phyloP scores from a whole-genome alignment of 2,113 vertebrate genomes.

The Charina bottae region DNA sequence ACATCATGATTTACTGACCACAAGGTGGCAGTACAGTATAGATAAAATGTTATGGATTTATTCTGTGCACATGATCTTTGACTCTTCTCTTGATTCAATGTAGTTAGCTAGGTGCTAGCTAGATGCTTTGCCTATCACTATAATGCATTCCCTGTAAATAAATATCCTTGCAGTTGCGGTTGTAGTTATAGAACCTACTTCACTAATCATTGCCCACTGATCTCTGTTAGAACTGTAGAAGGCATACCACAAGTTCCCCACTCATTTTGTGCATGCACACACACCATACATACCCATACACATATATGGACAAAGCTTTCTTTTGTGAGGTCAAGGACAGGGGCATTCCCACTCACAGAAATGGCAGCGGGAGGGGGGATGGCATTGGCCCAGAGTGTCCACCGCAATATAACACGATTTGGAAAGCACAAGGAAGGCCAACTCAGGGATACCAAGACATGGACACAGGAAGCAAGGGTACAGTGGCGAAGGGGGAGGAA shows the following conservation, averaged over 20 bases:
- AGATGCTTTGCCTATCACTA: background rate
- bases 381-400: no score
- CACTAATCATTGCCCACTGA: slow-evolving; percentile 16
- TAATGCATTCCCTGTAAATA: background rate
- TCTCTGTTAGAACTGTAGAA: slow-evolving; percentile 16
- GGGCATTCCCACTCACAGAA: no score
- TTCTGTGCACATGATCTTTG: background rate
- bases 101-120: background rate
- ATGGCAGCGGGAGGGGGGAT: background rate
- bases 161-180: background rate
- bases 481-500: background rate
- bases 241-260: slow-evolving; percentile 28
- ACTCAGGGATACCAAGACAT: background rate
- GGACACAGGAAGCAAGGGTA: no score
- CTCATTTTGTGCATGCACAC: background rate
- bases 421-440: background rate
- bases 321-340: slow-evolving; percentile 31
- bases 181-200: background rate
- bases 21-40: background rate
- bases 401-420: background rate
- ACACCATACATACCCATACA: background rate
- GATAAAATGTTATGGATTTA: background rate
- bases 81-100: background rate
- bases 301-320: slow-evolving; percentile 10
- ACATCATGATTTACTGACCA: background rate